Base-by-base conservation (phyloP, 2,113 vertebrate species). In the Grammomys surdaster region DNA sequence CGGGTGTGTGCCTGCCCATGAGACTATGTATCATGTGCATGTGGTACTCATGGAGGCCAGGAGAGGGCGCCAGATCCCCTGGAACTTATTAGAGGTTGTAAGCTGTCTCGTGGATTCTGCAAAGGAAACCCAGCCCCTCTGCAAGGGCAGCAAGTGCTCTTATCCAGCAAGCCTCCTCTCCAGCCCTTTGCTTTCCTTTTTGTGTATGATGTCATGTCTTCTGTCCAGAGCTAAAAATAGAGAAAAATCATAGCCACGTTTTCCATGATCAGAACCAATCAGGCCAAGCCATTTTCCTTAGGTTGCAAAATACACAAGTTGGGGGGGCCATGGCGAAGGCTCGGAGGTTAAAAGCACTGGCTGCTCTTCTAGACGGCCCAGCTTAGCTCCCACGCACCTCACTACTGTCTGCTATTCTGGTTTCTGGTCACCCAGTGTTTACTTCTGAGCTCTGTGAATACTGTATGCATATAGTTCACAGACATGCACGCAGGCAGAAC, bases 221-320 rank as follows among this genome's bases (percentile, higher is more conserved):
- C 19, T 77, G 36, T 51, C 28, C 11, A 75, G 20, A 93, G 51
- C 24, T 60, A 40, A 33, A 92, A 58, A 73, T 48, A 82, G 78
- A 76, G 82, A 56, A 76, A 93, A 75, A 20, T 92, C 20, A 51
- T 76, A 65, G 46, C 31, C 31, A 43, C 3, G 63, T 7, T 6
- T 84, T 87, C 72, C 36, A n/a, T 33, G 33, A 36, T 16, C 69
- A 36, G 70, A 95, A 46, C 56, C 76, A 78, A 10, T 17, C 40
- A 67, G 43, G 56, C 88, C 70, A 88, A 94, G 65, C 16, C 63
- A 86, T 81, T 92, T 95, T 60, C 86, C 65, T 77, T 54, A 60
- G 19, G n/a, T 82, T 36, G 43, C 70, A 78, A 86, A 54, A 73
- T 84, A 28, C 80, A 43, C 24, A 63, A 63, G 24, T 63, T 28